phyloP scores from a whole-genome alignment of 2,113 vertebrate species.

The Eudorcas thomsonii region DNA sequence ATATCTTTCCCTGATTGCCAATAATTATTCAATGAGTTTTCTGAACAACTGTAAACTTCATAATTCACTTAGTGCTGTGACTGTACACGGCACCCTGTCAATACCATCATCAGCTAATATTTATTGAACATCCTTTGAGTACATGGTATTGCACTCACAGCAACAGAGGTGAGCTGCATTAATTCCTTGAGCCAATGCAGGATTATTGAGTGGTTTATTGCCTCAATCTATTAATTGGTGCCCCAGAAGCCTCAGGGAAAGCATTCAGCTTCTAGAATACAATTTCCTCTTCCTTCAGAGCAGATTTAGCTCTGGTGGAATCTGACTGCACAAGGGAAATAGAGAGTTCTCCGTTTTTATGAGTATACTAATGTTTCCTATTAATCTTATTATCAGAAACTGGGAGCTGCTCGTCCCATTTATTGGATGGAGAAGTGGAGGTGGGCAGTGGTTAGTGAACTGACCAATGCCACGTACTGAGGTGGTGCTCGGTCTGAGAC shows the following conservation, averaged over 20 bases:
- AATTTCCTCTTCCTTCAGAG: not conserved
- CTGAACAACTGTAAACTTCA: conserved; percentile 34
- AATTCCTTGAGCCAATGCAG: conserved; percentile 6
- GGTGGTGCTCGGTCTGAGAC: not conserved
- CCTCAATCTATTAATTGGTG: conserved; percentile 41
- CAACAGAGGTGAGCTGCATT: conserved; percentile 4
- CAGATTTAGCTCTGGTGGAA: not conserved
- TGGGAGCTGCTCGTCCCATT: not conserved
- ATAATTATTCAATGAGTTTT: conserved; percentile 52
- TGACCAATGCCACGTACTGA: not conserved
- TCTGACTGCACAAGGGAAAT: not conserved
- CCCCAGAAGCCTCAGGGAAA: not conserved
- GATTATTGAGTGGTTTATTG: conserved; percentile 18
- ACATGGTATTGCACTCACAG: conserved; percentile 24
- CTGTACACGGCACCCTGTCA: conserved; percentile 43
- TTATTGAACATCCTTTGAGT: conserved; percentile 41
- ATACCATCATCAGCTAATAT: conserved; percentile 57
- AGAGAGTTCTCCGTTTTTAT: not conserved
- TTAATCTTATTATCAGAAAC: not conserved
- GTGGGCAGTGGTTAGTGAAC: not conserved
- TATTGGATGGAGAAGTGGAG: conserved; percentile 3
- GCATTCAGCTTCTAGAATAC: not conserved
- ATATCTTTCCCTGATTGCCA: conserved; percentile 31
- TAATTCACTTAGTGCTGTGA: conserved; percentile 62
- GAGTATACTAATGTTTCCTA: not conserved